These are phyloP conservation scores for Cybosia mesomella DNA, from an alignment of 2,888 invertebrate species.

Conservation along the genomic window DNA sequence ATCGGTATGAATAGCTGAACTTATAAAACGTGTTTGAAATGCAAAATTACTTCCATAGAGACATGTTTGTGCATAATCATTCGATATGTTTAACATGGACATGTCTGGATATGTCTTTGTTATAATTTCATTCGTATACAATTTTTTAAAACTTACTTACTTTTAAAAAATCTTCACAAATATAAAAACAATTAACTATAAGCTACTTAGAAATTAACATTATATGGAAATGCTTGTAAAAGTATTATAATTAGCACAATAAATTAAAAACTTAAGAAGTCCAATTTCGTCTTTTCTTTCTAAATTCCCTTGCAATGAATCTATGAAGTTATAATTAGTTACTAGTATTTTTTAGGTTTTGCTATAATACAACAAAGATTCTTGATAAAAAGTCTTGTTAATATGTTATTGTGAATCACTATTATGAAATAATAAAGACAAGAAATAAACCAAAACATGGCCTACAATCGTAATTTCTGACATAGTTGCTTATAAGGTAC, in stretches of 20 bases:
- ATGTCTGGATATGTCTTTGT: not conserved
- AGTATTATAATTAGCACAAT: not conserved
- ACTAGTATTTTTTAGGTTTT: not conserved
- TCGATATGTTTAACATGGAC: not conserved
- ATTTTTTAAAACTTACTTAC: too few relatives aligned
- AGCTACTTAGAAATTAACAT: too few relatives aligned
- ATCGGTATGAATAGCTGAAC: constrained; percentile 6
- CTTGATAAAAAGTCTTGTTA: not conserved
- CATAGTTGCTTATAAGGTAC: constrained; percentile 13
- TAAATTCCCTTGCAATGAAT: not conserved
- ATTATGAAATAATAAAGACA: not conserved
- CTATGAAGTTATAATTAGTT: not conserved
- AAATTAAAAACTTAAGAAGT: not conserved
- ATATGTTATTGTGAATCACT: not conserved
- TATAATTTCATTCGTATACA: not conserved
- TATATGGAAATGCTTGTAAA: not conserved
- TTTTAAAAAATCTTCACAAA: too few relatives aligned
- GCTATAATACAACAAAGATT: not conserved
- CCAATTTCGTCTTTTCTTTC: not conserved
- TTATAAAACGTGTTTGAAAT: constrained; percentile 19
- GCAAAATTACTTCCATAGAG: constrained; percentile 17
- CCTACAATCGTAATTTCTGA: not conserved
- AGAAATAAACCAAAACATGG: not conserved
- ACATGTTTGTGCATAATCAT: constrained; percentile 18
- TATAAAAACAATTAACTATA: too few relatives aligned